Conservation (phyloP, 64 coral and sea anemone species). For the Acropora tenuis region DNA sequence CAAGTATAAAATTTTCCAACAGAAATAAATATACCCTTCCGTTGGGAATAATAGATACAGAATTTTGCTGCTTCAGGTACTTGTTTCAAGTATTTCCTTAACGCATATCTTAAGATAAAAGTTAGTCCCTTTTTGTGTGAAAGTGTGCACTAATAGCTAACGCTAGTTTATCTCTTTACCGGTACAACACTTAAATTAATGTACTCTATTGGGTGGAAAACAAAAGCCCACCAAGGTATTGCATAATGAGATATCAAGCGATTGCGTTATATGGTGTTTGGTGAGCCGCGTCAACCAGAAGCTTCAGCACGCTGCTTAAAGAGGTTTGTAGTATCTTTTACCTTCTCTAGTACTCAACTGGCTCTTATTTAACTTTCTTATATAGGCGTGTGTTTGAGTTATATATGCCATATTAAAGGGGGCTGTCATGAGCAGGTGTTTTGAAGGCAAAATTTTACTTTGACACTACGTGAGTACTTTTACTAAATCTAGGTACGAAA, state of each 20-base stretch:
- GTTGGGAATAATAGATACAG: not conserved
- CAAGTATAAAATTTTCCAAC: constrained; percentile 1
- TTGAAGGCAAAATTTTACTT: not conserved
- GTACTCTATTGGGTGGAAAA: not conserved
- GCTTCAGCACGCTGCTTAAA: constrained; percentile 24
- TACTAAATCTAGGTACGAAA: constrained; percentile 9
- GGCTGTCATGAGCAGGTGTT: constrained; percentile 16
- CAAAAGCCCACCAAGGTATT: constrained; percentile 1
- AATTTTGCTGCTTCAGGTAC: constrained; percentile 6
- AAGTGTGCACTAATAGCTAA: not conserved
- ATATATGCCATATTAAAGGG: not conserved
- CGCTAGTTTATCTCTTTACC: not conserved
- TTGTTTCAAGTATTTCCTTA: not conserved
- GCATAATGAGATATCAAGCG: not conserved
- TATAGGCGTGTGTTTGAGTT: not conserved
- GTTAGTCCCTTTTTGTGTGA: not conserved
- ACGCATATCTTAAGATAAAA: not conserved
- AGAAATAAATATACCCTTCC: constrained; percentile 9
- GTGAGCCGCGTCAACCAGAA: not conserved
- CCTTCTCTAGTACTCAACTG: constrained; percentile 4
- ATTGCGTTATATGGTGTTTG: not conserved
- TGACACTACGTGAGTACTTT: not conserved
- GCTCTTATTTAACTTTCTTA: constrained; percentile 12
- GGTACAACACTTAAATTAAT: not conserved
- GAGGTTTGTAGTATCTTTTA: constrained; percentile 36